Percentiles rank a stretch among this genome's conserved stretches.
Evolutionary conservation across 2,113 vertebrate species (phyloP).

Genomic region (Eurystomus gularis): DNA sequence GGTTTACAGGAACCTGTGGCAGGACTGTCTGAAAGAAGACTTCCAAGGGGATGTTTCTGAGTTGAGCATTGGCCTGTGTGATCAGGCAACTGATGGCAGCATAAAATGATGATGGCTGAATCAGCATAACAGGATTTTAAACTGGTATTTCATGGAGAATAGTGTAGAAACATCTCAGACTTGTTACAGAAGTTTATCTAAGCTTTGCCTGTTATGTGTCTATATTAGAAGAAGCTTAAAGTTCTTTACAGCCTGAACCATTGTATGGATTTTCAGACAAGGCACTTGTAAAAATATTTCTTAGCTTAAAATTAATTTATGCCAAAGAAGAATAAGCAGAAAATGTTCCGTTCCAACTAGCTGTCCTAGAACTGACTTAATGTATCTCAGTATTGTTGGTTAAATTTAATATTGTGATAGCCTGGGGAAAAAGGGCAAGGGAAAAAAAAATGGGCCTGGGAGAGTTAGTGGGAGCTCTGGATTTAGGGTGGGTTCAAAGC

Average conservation of each 20-base stretch:
- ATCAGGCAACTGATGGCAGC: too few species aligned
- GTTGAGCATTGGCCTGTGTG: too few species aligned
- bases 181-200: neutral
- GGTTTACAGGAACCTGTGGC: too few species aligned
- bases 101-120: too few species aligned
- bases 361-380: neutral
- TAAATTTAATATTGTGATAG: neutral
- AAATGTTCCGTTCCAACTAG: neutral
- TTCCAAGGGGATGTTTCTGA: too few species aligned
- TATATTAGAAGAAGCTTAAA: neutral
- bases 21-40: too few species aligned
- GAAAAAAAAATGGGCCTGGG: neutral
- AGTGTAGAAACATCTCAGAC: neutral
- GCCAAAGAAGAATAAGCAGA: neutral
- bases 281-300: neutral
- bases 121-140: too few species aligned
- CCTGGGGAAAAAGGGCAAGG: neutral
- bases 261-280: neutral
- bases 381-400: neutral
- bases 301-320: neutral
- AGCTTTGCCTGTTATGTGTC: neutral
- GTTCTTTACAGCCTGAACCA: neutral
- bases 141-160: neutral
- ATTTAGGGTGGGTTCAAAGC: neutral
- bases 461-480: neutral